A percentile compares a stretch with the other conserved stretches of the same genome.
These are phyloP conservation scores for Spheniscus humboldti DNA, from an alignment of 2,797 vertebrate species.

Conservation along the genomic window DNA sequence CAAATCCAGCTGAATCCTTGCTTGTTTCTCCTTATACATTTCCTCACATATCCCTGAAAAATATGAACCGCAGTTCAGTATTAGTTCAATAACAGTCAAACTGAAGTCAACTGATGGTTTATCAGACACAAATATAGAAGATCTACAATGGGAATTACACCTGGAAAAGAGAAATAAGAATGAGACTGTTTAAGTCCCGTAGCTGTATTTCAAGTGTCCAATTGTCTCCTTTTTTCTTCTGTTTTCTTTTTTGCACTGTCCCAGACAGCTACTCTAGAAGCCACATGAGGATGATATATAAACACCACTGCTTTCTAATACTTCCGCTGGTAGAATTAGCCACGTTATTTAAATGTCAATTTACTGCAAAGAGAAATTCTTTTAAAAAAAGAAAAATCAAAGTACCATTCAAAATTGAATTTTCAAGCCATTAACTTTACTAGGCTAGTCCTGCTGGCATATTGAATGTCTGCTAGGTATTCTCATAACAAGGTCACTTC, in stretches of 20 bases:
- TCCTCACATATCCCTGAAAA: neutral
- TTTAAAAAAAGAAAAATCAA: neutral
- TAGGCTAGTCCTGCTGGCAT: neutral
- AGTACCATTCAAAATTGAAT: slow-evolving; percentile 27
- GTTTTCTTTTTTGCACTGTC: neutral
- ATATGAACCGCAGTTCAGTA: neutral
- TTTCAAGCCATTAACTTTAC: slow-evolving; percentile 31
- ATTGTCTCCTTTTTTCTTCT: neutral
- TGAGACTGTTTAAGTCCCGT: neutral
- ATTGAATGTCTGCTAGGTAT: neutral
- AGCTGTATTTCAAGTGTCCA: neutral
- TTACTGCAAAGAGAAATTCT: neutral
- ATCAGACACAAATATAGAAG: neutral
- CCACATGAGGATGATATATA: neutral
- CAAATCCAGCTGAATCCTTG: neutral
- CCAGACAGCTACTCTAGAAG: neutral
- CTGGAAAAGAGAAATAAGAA: neutral
- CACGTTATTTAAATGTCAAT: neutral
- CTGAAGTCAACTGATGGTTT: neutral
- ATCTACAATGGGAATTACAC: neutral
- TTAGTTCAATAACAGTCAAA: neutral
- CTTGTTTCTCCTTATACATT: neutral
- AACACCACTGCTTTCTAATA: neutral
- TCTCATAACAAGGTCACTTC: neutral
- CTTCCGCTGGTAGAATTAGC: slow-evolving; percentile 3